Conservation (phyloP, 2,113 vertebrate genomes). For the Tonatia bakeri region DNA sequence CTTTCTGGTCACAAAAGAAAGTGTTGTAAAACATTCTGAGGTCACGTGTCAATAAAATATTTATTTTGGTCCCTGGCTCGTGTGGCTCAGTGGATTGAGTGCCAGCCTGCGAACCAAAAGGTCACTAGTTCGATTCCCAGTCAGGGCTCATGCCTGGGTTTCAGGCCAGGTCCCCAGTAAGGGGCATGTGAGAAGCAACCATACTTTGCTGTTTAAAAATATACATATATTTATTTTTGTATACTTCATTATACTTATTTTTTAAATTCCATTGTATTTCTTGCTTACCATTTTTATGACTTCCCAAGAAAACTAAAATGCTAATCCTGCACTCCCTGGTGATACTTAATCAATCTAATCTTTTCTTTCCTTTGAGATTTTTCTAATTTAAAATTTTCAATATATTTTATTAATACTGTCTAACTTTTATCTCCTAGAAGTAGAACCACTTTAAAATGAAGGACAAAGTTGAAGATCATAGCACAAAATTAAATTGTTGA, state of each 20-base stretch:
- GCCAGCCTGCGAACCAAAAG: no score
- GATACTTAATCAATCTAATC: background rate
- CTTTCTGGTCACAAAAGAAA: background rate
- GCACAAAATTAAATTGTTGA: slow-evolving; percentile 1
- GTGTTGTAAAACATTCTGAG: background rate
- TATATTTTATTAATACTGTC: background rate
- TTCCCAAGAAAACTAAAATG: background rate
- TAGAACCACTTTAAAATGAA: background rate
- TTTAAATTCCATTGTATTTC: background rate
- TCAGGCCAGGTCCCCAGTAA: no score
- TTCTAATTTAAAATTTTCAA: background rate
- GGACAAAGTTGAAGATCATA: background rate
- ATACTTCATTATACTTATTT: background rate
- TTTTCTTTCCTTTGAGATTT: background rate
- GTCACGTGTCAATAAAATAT: background rate
- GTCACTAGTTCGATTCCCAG: no score
- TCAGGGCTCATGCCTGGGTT: no score
- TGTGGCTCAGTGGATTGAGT: no score
- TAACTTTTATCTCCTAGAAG: background rate
- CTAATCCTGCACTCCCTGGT: background rate
- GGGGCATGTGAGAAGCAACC: no score
- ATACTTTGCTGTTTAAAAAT: no score
- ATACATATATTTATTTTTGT: background rate
- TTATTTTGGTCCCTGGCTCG: no score
- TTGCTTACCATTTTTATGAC: background rate